Evolutionary conservation across 2,113 vertebrate species (phyloP).

Genomic region (Antechinus stuartii): DNA sequence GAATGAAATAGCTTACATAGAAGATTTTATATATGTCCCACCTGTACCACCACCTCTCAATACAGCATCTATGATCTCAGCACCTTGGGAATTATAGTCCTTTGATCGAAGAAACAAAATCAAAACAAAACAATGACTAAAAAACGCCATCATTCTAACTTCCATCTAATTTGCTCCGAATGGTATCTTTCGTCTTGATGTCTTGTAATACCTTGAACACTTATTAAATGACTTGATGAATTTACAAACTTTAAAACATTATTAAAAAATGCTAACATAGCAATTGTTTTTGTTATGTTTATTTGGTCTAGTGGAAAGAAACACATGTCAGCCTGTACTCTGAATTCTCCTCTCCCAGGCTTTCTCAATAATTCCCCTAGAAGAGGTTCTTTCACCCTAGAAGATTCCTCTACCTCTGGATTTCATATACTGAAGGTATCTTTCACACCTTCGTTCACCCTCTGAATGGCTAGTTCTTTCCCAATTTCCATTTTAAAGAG

Average conservation of each 20-base stretch:
- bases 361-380: neutral
- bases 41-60: neutral
- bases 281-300: neutral
- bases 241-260: neutral
- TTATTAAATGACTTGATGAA: neutral
- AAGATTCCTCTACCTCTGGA: neutral
- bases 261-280: neutral
- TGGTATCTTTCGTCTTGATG: neutral
- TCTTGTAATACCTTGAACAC: neutral
- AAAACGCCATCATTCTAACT: neutral
- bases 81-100: constrained; percentile 7
- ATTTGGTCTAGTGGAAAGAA: neutral
- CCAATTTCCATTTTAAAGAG: too few relatives aligned
- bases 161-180: constrained; percentile 2
- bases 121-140: neutral
- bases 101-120: neutral
- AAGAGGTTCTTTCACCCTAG: too few relatives aligned
- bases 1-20: neutral
- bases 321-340: neutral
- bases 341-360: neutral
- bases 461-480: neutral
- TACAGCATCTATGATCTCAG: neutral
- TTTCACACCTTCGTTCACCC: neutral
- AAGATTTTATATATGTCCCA: neutral
- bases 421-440: neutral